Evolutionary conservation across 2,113 vertebrate species (phyloP), one percentile per base, ranked within the genome.

Genomic region (Corythaeola cristata): DNA sequence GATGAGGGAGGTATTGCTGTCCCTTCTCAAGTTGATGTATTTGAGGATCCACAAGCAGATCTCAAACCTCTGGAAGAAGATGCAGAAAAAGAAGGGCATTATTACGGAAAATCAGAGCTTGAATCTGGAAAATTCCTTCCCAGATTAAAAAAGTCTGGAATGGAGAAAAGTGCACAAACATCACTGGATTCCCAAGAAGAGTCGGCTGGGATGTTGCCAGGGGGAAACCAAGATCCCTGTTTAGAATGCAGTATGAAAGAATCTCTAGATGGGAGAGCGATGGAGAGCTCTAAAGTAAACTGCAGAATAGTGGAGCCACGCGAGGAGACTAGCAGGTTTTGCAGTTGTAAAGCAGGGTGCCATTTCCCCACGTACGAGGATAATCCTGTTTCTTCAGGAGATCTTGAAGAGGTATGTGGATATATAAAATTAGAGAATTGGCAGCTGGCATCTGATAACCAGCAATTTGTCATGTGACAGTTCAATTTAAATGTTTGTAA

Each of bases 151-250:
- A 99, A 99, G 91, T 99, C 99, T 90, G 99, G 99, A 93, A 99
- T 99, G 99, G 99, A 99, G 97, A 99, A 99, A 98, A 99, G 99
- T 97, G 99, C 99, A 27, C 99, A 99, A 98, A 99, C 99, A 24
- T 99, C 99, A 59, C 93, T 99, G 96, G 99, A 99, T 98, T 99
- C 99, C 75, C 99, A 99, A 98, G 99, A 99, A 98, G 99, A 99
- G 75, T 98, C 99, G 0, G 88, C 97, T 32, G 97, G 98, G 90
- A 98, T 98, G 93, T 98, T 99, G 97, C 97, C 98, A 15, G 97
- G 96, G 11, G 98, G 98, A 93, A 98, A 98, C 96, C 99, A 98
- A 97, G 98, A 98, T 95, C 98, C 97, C 93, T 99, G 98, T 97
- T 98, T 98, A 97, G 98, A 99, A 93, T 99, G 99, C 90, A 98